phyloP scores from a whole-genome alignment of 2,797 vertebrate species.

The Kryptopterus vitreolus region DNA sequence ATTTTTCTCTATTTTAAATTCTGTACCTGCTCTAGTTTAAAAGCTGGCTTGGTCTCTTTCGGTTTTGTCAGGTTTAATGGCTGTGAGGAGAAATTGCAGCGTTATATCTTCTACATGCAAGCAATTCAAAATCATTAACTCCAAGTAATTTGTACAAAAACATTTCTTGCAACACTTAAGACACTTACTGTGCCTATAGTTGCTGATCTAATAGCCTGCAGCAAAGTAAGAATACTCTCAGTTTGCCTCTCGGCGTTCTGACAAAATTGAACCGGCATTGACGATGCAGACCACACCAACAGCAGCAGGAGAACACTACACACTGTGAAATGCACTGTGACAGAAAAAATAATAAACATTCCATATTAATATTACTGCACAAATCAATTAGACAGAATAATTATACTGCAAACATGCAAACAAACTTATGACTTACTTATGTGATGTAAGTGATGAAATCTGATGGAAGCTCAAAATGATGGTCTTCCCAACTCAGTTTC shows the following conservation, averaged over 20 bases:
- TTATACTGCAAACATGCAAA: background rate
- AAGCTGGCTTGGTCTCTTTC: background rate
- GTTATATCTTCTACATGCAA: background rate
- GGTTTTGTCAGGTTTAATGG: background rate
- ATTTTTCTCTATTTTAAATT: background rate
- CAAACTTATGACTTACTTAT: conserved; percentile 50
- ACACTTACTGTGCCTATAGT: conserved; percentile 1
- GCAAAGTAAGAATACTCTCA: conserved; percentile 15
- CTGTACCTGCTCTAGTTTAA: background rate
- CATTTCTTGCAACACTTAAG: background rate
- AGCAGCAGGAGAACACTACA: background rate
- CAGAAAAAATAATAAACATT: background rate
- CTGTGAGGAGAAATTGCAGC: background rate
- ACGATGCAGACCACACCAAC: background rate
- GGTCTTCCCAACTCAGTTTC: background rate
- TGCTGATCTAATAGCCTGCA: background rate
- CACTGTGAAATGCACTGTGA: conserved; percentile 26
- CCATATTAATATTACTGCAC: background rate
- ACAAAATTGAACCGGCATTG: conserved; percentile 5
- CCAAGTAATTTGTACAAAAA: background rate
- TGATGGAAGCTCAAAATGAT: background rate
- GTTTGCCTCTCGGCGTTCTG: conserved; percentile 27
- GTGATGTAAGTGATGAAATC: background rate
- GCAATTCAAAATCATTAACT: background rate
- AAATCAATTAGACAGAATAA: background rate